Conservation (phyloP, 2,888 invertebrate genomes). For the Proisotoma minuta region DNA sequence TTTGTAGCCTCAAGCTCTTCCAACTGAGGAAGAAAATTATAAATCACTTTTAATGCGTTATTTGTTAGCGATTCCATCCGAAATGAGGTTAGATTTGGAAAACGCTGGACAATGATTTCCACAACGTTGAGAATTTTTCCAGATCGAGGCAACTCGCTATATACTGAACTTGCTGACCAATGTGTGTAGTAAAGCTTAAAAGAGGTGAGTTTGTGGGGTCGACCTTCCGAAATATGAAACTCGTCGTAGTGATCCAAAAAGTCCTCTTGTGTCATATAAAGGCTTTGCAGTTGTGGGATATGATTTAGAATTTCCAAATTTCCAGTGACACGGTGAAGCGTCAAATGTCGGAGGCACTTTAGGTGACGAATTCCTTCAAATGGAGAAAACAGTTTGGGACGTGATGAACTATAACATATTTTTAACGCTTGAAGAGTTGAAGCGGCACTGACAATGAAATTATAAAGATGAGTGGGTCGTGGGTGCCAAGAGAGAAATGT, state of each 20-base stretch:
- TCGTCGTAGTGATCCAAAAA: conserved; percentile 17
- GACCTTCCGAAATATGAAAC: conserved; percentile 12
- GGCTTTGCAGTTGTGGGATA: conserved; percentile 6
- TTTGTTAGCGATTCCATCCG: conserved; percentile 16
- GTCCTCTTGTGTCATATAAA: conserved; percentile 19
- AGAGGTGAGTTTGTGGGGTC: conserved; percentile 7
- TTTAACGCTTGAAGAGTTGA: conserved; percentile 6
- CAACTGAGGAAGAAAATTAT: conserved; percentile 3
- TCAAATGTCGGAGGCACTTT: conserved; percentile 7
- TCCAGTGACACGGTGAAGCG: conserved; percentile 12
- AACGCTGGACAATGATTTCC: conserved; percentile 11
- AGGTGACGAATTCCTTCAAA: conserved; percentile 10
- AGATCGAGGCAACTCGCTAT: conserved; percentile 12
- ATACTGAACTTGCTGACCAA: conserved; percentile 16
- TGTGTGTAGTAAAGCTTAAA: conserved; percentile 15
- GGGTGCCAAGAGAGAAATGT: conserved; percentile 16
- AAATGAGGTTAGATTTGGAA: conserved; percentile 13
- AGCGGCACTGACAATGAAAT: not conserved
- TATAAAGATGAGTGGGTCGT: conserved; percentile 2
- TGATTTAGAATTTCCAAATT: conserved; percentile 11
- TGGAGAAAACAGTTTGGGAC: conserved; percentile 1
- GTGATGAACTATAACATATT: conserved; percentile 10
- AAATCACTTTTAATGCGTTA: conserved; percentile 7
- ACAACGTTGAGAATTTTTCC: conserved; percentile 13
- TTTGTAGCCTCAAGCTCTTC: conserved; percentile 19